phyloP scores from a whole-genome alignment of 2,888 invertebrate genomes.

The Ypsolopha scabrella region DNA sequence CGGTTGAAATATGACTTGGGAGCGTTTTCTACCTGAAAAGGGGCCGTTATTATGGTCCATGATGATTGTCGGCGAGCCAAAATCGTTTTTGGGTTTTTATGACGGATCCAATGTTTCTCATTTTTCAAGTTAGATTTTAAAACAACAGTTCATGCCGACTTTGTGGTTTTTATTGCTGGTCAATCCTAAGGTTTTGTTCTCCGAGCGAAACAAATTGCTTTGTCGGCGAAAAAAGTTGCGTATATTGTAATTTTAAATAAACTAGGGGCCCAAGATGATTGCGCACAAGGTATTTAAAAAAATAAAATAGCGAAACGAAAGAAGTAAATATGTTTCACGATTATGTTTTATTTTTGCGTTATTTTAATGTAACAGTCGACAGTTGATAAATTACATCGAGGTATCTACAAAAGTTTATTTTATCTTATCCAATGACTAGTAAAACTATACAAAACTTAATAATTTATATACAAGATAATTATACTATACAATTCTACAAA shows the following conservation, averaged over 20 bases:
- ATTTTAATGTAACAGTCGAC: slow-evolving; percentile 47
- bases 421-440: slow-evolving; percentile 64
- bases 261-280: neutral
- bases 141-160: slow-evolving; percentile 34
- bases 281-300: slow-evolving; percentile 6
- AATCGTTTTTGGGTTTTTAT: slow-evolving; percentile 51
- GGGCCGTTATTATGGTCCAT: slow-evolving; percentile 57
- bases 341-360: slow-evolving; percentile 42
- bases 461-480: slow-evolving; percentile 32
- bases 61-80: slow-evolving; percentile 62
- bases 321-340: slow-evolving; percentile 22
- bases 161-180: slow-evolving; percentile 6
- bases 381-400: slow-evolving; percentile 23
- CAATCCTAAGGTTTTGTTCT: slow-evolving; percentile 2
- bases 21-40: slow-evolving; percentile 63
- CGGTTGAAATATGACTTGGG: slow-evolving; percentile 65
- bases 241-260: neutral
- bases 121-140: slow-evolving; percentile 38
- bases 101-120: slow-evolving; percentile 19
- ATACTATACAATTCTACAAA: slow-evolving; percentile 51
- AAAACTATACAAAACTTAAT: slow-evolving; percentile 47
- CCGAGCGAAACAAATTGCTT: neutral
- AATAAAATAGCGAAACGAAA: slow-evolving; percentile 18
- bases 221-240: slow-evolving; percentile 7
- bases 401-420: slow-evolving; percentile 24